These are phyloP conservation scores for Cephus pygmeus DNA, from an alignment of 2,888 invertebrate species.

Conservation along the genomic window DNA sequence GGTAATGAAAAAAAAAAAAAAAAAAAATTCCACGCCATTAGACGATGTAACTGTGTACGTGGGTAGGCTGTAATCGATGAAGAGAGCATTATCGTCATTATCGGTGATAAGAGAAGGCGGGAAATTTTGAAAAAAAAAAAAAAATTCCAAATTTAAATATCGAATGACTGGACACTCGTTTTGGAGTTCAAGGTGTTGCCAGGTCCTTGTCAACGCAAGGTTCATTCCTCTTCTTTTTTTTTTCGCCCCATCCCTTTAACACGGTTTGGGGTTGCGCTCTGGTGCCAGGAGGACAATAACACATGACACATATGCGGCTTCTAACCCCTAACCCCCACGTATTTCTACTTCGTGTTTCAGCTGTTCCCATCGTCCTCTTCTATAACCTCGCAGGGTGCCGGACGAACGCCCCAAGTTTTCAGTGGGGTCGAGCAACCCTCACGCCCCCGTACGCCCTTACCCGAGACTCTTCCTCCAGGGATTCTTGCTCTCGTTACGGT, in stretches of 20 bases:
- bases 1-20: neutral
- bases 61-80: neutral
- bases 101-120: neutral
- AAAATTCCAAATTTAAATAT: neutral
- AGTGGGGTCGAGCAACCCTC: neutral
- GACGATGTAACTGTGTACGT: neutral
- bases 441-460: neutral
- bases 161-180: neutral
- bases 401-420: neutral
- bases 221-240: constrained; percentile 10
- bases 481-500: constrained; percentile 6
- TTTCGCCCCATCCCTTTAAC: constrained; percentile 1
- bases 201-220: constrained; percentile 16
- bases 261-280: constrained; percentile 13
- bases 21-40: neutral
- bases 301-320: constrained; percentile 25
- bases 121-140: neutral
- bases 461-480: constrained; percentile 4
- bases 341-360: constrained; percentile 9
- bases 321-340: constrained; percentile 21
- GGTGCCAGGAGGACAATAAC: constrained; percentile 25
- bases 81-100: neutral
- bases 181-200: constrained; percentile 5
- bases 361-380: constrained; percentile 3
- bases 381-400: neutral